phyloP scores from a whole-genome alignment of 2,797 vertebrate genomes.

The Myotis vivesi region DNA sequence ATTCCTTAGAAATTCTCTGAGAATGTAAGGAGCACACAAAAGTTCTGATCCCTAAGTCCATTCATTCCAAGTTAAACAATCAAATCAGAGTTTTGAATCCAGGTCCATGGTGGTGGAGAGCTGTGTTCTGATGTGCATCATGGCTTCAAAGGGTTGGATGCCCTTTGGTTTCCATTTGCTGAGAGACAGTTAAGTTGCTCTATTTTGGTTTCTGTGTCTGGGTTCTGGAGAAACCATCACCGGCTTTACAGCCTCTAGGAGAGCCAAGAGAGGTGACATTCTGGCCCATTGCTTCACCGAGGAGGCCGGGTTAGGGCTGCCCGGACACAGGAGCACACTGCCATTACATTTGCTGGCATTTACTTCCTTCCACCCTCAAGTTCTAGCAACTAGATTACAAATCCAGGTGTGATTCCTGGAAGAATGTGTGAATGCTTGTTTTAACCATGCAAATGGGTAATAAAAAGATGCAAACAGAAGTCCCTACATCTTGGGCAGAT shows the following conservation, averaged over 20 bases:
- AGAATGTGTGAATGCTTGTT: background rate
- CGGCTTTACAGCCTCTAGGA: background rate
- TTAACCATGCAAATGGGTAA: background rate
- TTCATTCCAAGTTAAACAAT: background rate
- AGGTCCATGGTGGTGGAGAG: background rate
- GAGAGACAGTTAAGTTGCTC: background rate
- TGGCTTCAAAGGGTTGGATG: background rate
- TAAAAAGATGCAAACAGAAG: background rate
- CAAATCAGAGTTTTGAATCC: background rate
- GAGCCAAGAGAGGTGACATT: background rate
- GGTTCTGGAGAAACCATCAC: background rate
- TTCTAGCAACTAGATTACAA: background rate
- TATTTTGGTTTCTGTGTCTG: background rate
- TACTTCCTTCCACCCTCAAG: background rate
- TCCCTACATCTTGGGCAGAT: background rate
- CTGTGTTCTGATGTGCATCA: background rate
- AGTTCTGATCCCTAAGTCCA: background rate
- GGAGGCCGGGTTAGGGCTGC: background rate
- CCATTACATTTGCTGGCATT: background rate
- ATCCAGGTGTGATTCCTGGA: background rate
- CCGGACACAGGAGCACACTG: background rate
- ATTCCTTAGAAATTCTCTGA: background rate
- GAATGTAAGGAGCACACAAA: background rate
- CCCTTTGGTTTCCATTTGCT: background rate
- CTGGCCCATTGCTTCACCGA: background rate